Evolutionary conservation across 2,113 vertebrate species (phyloP), one percentile per base, ranked within the genome.

Genomic region (Typhlomys cinereus): DNA sequence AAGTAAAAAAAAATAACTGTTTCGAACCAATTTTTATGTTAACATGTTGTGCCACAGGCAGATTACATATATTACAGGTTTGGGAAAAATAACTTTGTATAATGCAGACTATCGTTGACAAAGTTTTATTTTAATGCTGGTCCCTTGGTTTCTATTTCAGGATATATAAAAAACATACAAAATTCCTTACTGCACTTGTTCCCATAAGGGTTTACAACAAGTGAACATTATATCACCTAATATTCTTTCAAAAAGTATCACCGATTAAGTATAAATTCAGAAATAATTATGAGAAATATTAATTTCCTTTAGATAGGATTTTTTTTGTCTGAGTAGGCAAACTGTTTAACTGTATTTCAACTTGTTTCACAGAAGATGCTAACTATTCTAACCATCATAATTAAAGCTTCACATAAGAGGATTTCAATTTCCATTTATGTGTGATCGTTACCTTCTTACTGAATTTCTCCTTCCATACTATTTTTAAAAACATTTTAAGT

Each of bases 141-240:
- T 94, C 4, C 15, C 34, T 79, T 78, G 67, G 78, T 94, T 94
- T 92, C 4, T 88, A 29, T 78, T 95, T 88, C 31, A 85, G 23
- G 21, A 15, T 29, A 57, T 84, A 85, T 29, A 70, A 78, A 62
- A 93, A 93, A 94, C 25, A 46, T 54, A 52, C 5, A 21, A 91
- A 69, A 71, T 82, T 2, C 23, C 25, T 69, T 57, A 15, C 2
- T 74, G 52, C 0, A 29, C 1, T 20, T 82, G 31, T 54, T 83
- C 67, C 57, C 74, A 85, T 44, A 75, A 54, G 41, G 4, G 6
- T 73, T 90, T 78, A 10, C 86, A 64, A 67, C 67, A 82, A 64
- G 27, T 59, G 5, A 31, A 25, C 5, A 23, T 91, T 90, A 9
- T 54, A 23, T 81, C 25, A 76, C 2, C 46, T 0, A 31, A 13